A percentile compares a stretch with the other conserved stretches of the same genome.
phyloP scores from a whole-genome alignment of 2,797 vertebrate species.

The Phoeniculus purpureus region DNA sequence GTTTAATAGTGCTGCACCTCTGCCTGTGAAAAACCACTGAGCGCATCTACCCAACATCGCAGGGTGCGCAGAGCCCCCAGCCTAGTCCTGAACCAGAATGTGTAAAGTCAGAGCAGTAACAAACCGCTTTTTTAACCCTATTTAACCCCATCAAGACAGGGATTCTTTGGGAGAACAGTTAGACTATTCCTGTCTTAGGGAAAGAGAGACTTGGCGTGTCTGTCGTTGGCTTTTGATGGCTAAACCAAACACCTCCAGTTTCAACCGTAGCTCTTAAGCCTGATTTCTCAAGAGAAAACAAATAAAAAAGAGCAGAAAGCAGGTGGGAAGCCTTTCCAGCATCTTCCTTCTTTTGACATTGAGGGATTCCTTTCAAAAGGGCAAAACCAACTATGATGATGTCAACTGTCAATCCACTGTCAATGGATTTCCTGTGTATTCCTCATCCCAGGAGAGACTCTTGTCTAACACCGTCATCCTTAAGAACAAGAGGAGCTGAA shows the following conservation, averaged over 20 bases:
- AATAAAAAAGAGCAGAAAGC: background rate
- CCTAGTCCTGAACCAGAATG: background rate
- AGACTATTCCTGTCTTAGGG: background rate
- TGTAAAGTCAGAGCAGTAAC: background rate
- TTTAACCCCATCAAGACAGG: background rate
- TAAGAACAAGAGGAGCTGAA: background rate
- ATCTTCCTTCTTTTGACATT: background rate
- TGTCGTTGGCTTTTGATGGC: background rate
- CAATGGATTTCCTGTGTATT: background rate
- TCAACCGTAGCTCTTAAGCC: background rate
- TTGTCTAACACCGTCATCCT: background rate
- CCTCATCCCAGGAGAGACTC: background rate
- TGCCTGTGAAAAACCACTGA: background rate
- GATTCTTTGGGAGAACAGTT: background rate
- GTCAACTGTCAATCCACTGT: too few species aligned
- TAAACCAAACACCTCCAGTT: background rate
- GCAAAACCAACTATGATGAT: background rate
- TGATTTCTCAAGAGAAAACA: background rate
- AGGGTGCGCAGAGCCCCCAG: rapidly evolving
- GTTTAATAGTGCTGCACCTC: background rate
- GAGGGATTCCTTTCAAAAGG: background rate
- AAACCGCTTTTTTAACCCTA: rapidly evolving
- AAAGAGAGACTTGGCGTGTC: rapidly evolving
- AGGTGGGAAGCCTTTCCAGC: background rate
- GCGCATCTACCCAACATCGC: rapidly evolving